phyloP scores from a whole-genome alignment of 2,888 invertebrate species.

The Ptilodon capucinus region DNA sequence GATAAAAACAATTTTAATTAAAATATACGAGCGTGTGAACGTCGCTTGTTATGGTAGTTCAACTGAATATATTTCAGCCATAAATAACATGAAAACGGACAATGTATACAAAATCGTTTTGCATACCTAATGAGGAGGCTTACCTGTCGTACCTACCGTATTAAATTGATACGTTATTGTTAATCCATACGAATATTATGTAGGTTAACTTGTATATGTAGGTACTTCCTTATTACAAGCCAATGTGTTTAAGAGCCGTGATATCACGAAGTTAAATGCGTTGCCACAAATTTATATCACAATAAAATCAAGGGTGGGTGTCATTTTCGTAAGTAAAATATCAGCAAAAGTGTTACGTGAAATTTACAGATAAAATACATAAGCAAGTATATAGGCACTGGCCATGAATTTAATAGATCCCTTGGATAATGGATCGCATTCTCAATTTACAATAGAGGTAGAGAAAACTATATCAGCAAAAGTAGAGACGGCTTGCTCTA shows the following conservation, averaged over 20 bases:
- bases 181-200: neutral
- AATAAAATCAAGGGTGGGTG: neutral
- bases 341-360: too few relatives aligned
- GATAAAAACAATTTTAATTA: slow-evolving; percentile 35
- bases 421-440: too few relatives aligned
- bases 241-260: neutral
- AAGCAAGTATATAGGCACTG: too few relatives aligned
- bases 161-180: neutral
- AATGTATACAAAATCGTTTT: slow-evolving; percentile 1
- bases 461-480: too few relatives aligned
- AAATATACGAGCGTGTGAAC: slow-evolving; percentile 34
- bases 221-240: neutral
- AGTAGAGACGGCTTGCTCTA: too few relatives aligned
- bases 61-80: slow-evolving; percentile 8
- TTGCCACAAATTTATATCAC: neutral
- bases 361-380: too few relatives aligned
- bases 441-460: too few relatives aligned
- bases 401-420: too few relatives aligned
- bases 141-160: neutral
- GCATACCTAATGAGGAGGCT: slow-evolving; percentile 3
- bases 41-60: slow-evolving; percentile 19
- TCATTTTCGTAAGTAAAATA: too few relatives aligned
- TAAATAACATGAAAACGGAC: slow-evolving; percentile 1
- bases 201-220: neutral
- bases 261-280: neutral